Conservation (phyloP, 2,888 invertebrate species). For the Caradrina kadenii region DNA sequence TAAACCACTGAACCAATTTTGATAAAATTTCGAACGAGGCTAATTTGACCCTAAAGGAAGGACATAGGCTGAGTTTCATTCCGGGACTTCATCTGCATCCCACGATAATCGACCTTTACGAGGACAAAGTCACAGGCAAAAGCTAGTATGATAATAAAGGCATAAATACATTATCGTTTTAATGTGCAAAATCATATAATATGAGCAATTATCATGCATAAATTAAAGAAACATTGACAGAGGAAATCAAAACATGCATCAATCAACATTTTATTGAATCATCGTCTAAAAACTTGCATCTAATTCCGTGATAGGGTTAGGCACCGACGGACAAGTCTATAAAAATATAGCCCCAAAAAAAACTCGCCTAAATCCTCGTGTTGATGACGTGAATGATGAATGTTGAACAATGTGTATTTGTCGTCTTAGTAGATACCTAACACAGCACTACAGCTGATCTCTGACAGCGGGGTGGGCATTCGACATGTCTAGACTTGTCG, state of each 20-base stretch:
- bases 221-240: constrained; percentile 70
- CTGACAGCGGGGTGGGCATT: constrained; percentile 75
- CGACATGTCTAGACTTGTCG: constrained; percentile 78
- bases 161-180: constrained; percentile 48
- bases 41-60: too few species aligned
- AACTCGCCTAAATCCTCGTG: constrained; percentile 75
- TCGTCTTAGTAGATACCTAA: constrained; percentile 78
- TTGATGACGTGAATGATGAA: constrained; percentile 86
- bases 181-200: constrained; percentile 65
- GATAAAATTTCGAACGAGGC: too few species aligned
- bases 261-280: constrained; percentile 74
- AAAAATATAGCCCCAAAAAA: constrained; percentile 76
- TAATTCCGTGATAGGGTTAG: constrained; percentile 75
- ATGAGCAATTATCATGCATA: constrained; percentile 65
- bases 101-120: too few species aligned
- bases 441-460: constrained; percentile 77
- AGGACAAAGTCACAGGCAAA: too few species aligned
- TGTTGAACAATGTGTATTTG: constrained; percentile 82
- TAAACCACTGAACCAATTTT: too few species aligned
- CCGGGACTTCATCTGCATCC: too few species aligned
- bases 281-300: constrained; percentile 77
- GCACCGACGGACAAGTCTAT: constrained; percentile 76
- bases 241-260: constrained; percentile 67
- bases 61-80: too few species aligned
- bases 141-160: constrained; percentile 2